Evolutionary conservation across 2,888 invertebrate species (phyloP), one percentile per base, ranked within the genome.

Genomic region (Metacarcinus magister): DNA sequence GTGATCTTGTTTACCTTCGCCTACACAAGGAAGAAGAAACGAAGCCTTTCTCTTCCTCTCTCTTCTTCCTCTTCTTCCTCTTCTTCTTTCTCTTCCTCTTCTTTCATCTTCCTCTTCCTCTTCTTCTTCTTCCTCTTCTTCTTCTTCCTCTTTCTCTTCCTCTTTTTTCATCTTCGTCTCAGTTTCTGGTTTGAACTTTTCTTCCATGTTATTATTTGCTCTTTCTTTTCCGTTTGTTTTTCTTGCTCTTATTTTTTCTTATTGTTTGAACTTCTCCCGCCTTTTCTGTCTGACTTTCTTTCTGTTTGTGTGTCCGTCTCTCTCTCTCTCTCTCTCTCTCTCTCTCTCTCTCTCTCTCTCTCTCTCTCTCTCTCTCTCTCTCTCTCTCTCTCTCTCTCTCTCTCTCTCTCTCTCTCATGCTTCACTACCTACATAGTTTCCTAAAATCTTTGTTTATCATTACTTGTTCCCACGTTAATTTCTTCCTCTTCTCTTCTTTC

Each of bases 341-440:
- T 60, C 60, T 28, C 60, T 48, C 48, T 60, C 60, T 48, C 32
- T 60, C 60, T 48, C 93, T 44, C 44, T 23, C 90, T 44, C 44
- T 44, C 90, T 43, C 90, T 44, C 43, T 43, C 43, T 43, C 43
- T 43, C 90, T 90, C 90, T 43, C 90, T 90, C 90, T 60, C 60
- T 60, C 60, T 60, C n/a, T 75, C 75, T 75, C 43, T 75, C 94
- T 60, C 94, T 75, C 67, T 60, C 93, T 67, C 93, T 54, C 67
- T 93, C 75, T 75, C 43, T 75, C 82, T 75, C 75, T 43, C 44
- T 75, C 75, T 44, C 43, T 94, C 75, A 43, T 44, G 32, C 93
- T 32, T 60, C 46, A 44, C 16, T 46, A 23, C 44, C 91, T 2
- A 23, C 91, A 23, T 44, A n/a, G 19, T 46, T 46, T n/a, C 44